phyloP scores from a whole-genome alignment of 2,113 vertebrate genomes.

The Chaetorhynchus papuensis region DNA sequence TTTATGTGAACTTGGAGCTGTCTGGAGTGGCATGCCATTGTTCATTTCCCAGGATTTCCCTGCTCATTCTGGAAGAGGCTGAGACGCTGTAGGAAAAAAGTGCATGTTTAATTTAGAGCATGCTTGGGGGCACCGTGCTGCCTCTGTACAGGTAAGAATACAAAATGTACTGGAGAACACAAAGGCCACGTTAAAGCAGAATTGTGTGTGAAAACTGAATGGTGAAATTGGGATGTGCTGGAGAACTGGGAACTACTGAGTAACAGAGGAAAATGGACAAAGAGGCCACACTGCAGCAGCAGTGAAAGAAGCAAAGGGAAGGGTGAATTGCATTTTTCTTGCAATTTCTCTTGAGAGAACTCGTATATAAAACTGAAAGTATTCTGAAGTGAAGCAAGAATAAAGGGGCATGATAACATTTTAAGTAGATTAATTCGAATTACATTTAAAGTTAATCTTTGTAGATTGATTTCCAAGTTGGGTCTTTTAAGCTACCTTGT shows the following conservation, averaged over 20 bases:
- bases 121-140: background rate
- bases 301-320: background rate
- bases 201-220: background rate
- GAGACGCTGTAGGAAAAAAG: background rate
- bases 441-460: background rate
- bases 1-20: background rate
- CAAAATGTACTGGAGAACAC: background rate
- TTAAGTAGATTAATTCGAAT: background rate
- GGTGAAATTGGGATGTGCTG: background rate
- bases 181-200: background rate
- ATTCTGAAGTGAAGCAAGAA: background rate
- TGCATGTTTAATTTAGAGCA: background rate
- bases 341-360: background rate
- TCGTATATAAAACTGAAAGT: background rate
- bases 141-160: background rate
- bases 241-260: background rate
- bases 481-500: background rate
- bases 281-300: background rate
- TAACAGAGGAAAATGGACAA: background rate
- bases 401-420: background rate
- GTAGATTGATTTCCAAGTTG: background rate
- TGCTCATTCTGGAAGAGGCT: background rate
- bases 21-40: background rate
- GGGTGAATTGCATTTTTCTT: background rate
- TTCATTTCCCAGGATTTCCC: background rate